Base-by-base conservation (phyloP, 2,888 invertebrate species). In the Diogma glabrata region DNA sequence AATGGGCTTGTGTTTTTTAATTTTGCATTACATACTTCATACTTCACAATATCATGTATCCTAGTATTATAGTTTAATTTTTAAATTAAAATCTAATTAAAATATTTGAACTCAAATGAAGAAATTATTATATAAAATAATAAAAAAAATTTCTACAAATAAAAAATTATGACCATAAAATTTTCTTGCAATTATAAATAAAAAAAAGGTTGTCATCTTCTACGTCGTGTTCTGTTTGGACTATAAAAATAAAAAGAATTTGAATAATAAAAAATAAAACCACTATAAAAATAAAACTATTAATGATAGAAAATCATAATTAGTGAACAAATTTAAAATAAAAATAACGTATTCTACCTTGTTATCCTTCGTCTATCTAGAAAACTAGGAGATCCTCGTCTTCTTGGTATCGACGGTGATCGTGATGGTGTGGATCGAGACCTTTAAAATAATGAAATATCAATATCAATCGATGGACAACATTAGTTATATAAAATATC, bases 351-450 rank as follows among this genome's bases (percentile, higher is more conserved):
- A 46, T 24, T 57, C 72, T 82, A 95, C 94, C 94, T 95, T 60
- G 95, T 95, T 63, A 95, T 95, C 60, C 95, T 80, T 53, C 95
- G 78, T 60, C 92, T 77, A 71, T 94, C 94, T 55, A 94, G 75
- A 72, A 94, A 94, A 70, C 91, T 91, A 17, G 95, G 95, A 52
- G 94, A 94, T 40, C 94, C 94, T 60, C 87, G 84, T 54, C 94
- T 79, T 52, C 94, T 76, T 49, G 94, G 91, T 67, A 94, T 94
- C 53, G 93, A 93, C n/a, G 84, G 87, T 54, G 89, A 87, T 55
- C 86, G 76, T 52, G 83, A 82, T 57, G 81, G 75, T 9, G 47
- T 49, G 17, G 67, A 63, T 51, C 65, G 63, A 51, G 67, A 66
- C 45, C 56, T n/a, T n/a, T n/a, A n/a, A n/a, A n/a, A n/a, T n/a